Base-by-base conservation (phyloP, 2,888 invertebrate genomes). In the Petrolisthes cinctipes region DNA sequence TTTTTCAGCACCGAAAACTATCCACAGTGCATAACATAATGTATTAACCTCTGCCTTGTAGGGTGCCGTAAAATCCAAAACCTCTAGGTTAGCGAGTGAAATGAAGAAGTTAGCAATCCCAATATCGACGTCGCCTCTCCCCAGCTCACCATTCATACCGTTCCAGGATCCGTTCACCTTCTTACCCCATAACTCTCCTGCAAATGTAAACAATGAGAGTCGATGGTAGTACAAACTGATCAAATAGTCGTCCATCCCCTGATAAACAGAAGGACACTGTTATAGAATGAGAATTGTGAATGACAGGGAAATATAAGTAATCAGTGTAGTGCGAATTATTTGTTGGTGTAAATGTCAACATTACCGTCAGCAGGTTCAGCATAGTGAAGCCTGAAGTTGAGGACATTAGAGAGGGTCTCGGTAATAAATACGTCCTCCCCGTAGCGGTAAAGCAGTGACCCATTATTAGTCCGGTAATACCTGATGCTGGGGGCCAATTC, bases 401-500 rank as follows among this genome's bases (percentile, higher is more conserved):
- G 83, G 11, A 54, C 80, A 9, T 9, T 6, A 14, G 83, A 83
- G 7, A 83, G 53, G 20, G 87, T 82, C 61, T 23, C 66, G 20
- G 78, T 53, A 20, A 87, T 66, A 51, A 76, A 57, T 9, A 87
- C 51, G 4, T 87, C 87, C 56, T 78, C 56, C 57, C 87, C 87
- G 56, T 76, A 87, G n/a, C 68, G 61, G 11, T 23, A 73, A 6
- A 53, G 66, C 11, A 75, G 53, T 9, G 71, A 14, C 5, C 87
- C 87, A 17, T n/a, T 53, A 5, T n/a, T 37, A 56, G 54, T 66
- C 9, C 56, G 57, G n/a, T 73, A 54, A 71, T 68, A 87, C 11
- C 83, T 78, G 51, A 87, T 82, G 68, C 87, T 87, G 6, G 87
- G 87, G 51, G 75, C 75, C 79, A 78, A 87, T 53, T 87, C 78